Base-by-base conservation (phyloP, 2,113 vertebrate species). In the Microcebus griseorufus region DNA sequence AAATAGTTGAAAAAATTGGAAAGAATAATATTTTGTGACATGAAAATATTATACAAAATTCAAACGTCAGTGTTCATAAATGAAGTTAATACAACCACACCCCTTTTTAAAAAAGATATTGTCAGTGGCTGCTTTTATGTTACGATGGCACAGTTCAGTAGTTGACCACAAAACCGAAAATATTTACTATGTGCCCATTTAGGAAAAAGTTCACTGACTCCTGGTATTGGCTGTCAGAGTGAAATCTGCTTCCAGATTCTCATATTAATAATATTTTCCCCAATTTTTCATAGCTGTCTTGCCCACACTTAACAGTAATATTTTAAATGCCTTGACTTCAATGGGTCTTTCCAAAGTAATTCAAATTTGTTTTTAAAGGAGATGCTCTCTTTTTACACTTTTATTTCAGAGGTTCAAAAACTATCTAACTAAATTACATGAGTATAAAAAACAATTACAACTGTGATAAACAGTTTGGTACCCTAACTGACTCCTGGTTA, bases 321-420 rank as follows among this genome's bases (percentile, higher is more conserved):
- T 75, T 93, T 94, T 94, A 58, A 72, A 58, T 88, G 12, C 93
- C 45, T 86, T 18, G 72, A 58, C 16, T 92, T 89, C 37, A 64
- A 78, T n/a, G 18, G 39, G 6, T 89, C 48, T 92, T 78, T 65
- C 29, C 76, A 94, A 53, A 86, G 51, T 37, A 78, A 76, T 93
- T 76, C n/a, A 85, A 85, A 76, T 75, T 58, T 39, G 10, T 79
- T 96, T 96, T 76, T 45, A 91, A n/a, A 76, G 45, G 93, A 95
- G 82, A 58, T 22, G 9, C 3, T 45, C 18, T 80, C 58, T 70
- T 92, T 85, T 58, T 39, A 86, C 62, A 39, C 16, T 88, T 65
- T 11, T 86, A 18, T 78, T 90, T 94, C 64, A 82, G 83, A 90
- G 34, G 4, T 79, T 90, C 3, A 48, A 82, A 86, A 72, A 85